Base-by-base conservation (phyloP, 2,888 invertebrate genomes). In the Ametastegia equiseti region DNA sequence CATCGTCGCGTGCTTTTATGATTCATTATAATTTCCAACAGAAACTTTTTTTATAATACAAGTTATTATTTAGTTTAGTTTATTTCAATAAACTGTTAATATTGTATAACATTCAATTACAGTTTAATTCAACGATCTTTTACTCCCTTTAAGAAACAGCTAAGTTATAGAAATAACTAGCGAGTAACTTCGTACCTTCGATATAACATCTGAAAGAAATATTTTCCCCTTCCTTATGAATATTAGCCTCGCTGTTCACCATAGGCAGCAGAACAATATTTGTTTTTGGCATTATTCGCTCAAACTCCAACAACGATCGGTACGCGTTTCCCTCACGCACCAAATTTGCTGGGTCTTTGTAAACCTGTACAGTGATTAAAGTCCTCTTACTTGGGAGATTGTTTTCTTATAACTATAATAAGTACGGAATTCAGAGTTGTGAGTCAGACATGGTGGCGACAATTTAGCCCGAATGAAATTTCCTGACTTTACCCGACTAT, bases 131-230 rank as follows among this genome's bases (percentile, higher is more conserved):
- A 47, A 27, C 5, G 30, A 30, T 71, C 23, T 60, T 13, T 60
- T 27, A 60, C 15, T 30, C 30, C 54, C 6, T 19, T 75, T 36
- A 36, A 75, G 50, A 50, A 54, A 54, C 19, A 27, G 54, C 36
- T 54, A 87, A 75, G 42, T 92, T 92, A 83, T 92, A 89, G 79
- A 93, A 87, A 86, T 92, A 92, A 77, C 92, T 92, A 1, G 89
- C 92, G 27, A 93, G 82, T n/a, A 92, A 83, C 86, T 93, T 93
- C 13, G 91, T 92, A 7, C 92, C 92, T 86, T 93, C 93, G 81
- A 89, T 91, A 83, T 89, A 92, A 85, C 92, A 92, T 67, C 89
- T 89, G 47, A 86, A 79, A 0, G 91, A 87, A 79, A 93, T 91
- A 83, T 92, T 91, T 87, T 93, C 93, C 83, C 92, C 90, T 19